Conservation (phyloP, 2,113 vertebrate species). For the Telmatochromis sp. region DNA sequence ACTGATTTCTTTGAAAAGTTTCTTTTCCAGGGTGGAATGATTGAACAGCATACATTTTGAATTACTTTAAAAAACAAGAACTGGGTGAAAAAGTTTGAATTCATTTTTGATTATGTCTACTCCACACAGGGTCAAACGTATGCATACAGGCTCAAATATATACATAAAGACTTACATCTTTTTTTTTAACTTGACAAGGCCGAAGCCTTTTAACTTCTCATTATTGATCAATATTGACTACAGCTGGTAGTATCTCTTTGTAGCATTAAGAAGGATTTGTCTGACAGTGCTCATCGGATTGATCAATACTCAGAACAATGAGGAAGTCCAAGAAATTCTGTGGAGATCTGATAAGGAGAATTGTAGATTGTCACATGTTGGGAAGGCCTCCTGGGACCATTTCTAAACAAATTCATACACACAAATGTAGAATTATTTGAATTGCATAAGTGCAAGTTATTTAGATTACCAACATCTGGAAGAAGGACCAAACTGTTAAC, state of each 20-base stretch:
- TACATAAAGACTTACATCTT: background rate
- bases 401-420: background rate
- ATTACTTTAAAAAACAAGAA: background rate
- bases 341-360: background rate
- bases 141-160: background rate
- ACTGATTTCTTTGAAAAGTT: background rate
- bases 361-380: background rate
- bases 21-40: background rate
- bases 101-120: background rate
- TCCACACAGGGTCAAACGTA: background rate
- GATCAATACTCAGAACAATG: background rate
- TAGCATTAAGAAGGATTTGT: background rate
- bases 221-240: background rate
- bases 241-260: background rate
- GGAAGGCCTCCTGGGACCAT: background rate
- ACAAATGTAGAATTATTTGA: background rate
- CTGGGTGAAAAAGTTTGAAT: background rate
- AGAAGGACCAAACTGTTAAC: background rate
- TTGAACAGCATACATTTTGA: background rate
- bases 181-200: background rate
- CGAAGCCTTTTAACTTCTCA: background rate
- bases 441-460: background rate
- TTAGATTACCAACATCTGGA: background rate
- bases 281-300: background rate
- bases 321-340: background rate